Evolutionary conservation across 2,113 vertebrate species (phyloP).

Genomic region (Syngnathoides biaculeatus): DNA sequence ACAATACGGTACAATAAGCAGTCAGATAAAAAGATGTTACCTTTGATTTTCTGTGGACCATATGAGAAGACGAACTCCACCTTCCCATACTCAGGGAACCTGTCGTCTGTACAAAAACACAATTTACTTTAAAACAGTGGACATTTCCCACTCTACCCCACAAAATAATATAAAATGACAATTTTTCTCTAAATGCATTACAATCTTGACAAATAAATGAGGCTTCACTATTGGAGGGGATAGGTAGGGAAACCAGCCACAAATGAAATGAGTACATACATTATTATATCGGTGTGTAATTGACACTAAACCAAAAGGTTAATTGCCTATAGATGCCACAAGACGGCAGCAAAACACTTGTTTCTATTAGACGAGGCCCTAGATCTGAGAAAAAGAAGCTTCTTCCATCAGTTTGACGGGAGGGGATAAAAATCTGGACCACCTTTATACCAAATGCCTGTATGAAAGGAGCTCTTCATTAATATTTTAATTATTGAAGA

Average conservation of each 20-base stretch:
- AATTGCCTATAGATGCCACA: not conserved
- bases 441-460: too few species aligned
- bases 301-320: too few species aligned
- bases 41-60: constrained; percentile 92
- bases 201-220: not conserved
- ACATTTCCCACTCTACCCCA: not conserved
- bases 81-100: constrained; percentile 94
- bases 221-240: too few species aligned
- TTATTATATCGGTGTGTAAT: too few species aligned
- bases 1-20: not conserved
- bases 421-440: too few species aligned
- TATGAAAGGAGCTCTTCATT: too few species aligned
- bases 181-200: not conserved
- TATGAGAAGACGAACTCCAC: constrained; percentile 98
- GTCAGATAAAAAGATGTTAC: constrained; percentile 56
- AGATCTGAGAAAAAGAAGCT: not conserved
- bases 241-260: too few species aligned
- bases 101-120: constrained; percentile 51
- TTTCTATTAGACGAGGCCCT: not conserved
- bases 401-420: too few species aligned
- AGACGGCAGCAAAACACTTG: not conserved
- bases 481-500: too few species aligned
- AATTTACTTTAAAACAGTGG: not conserved
- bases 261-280: too few species aligned
- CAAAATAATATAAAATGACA: not conserved